These are phyloP conservation scores for Taenioides sp. DNA, from an alignment of 2,797 vertebrate genomes.

Conservation along the genomic window DNA sequence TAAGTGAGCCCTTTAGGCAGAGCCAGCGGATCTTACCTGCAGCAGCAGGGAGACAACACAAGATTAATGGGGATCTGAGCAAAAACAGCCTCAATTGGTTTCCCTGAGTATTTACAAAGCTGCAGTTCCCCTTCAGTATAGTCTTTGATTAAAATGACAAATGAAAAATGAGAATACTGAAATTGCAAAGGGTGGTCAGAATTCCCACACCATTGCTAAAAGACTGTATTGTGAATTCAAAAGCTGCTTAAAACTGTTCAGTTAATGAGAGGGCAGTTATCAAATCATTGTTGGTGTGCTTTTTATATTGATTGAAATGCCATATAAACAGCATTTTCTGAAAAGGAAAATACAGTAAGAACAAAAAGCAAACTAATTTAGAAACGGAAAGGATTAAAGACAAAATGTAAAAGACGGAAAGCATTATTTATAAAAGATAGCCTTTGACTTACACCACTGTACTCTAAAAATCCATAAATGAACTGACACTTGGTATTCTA, in stretches of 20 bases:
- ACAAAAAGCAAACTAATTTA: too few species aligned
- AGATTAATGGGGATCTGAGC: conserved; percentile 3
- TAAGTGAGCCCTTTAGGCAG: conserved; percentile 32
- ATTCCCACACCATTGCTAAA: neutral
- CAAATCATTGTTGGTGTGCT: too few species aligned
- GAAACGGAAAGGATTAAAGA: too few species aligned
- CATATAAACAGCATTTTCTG: too few species aligned
- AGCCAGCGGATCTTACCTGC: conserved; percentile 13
- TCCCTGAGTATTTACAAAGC: conserved; percentile 7
- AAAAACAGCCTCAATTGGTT: neutral
- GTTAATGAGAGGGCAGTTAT: too few species aligned
- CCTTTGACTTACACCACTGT: too few species aligned
- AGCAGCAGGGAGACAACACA: conserved; percentile 9
- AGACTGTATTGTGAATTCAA: neutral
- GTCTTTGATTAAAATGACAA: neutral
- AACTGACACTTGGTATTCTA: too few species aligned
- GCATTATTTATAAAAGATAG: too few species aligned
- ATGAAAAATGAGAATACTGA: neutral
- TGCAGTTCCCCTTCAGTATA: neutral
- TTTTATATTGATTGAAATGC: too few species aligned
- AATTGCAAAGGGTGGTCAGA: neutral
- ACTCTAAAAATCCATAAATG: too few species aligned
- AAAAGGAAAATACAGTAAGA: too few species aligned
- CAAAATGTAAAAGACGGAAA: too few species aligned
- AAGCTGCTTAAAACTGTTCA: neutral